These are phyloP conservation scores for Drosophila glabriapex DNA, from an alignment of 2,888 invertebrate genomes.

Conservation along the genomic window DNA sequence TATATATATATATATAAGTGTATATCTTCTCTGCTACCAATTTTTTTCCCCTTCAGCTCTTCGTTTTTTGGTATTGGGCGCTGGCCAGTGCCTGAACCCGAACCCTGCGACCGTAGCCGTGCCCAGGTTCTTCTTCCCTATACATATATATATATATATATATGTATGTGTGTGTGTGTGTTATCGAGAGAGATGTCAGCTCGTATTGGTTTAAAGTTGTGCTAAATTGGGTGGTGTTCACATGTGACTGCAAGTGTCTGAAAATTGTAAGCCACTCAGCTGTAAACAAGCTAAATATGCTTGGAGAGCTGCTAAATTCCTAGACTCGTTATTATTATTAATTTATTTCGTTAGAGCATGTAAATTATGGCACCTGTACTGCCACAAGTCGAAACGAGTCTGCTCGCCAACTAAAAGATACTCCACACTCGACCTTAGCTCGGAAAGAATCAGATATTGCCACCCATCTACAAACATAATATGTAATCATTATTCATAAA, in stretches of 20 bases:
- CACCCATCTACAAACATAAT: not conserved
- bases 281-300: not conserved
- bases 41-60: constrained; percentile 30
- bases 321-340: not conserved
- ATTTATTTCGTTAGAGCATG: not conserved
- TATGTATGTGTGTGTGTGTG: constrained; percentile 18
- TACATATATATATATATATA: too few relatives aligned
- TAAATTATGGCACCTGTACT: not conserved
- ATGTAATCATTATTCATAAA: not conserved
- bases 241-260: not conserved
- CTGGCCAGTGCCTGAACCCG: constrained; percentile 61
- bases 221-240: constrained; percentile 27
- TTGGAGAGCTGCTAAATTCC: not conserved
- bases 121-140: not conserved
- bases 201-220: constrained; percentile 63
- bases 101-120: constrained; percentile 10
- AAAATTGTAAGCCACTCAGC: not conserved
- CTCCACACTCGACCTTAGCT: not conserved
- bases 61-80: constrained; percentile 71
- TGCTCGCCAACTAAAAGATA: constrained; percentile 8
- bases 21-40: constrained; percentile 22
- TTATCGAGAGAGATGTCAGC: constrained; percentile 63
- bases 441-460: not conserved
- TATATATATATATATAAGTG: constrained; percentile 8
- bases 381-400: constrained; percentile 13